phyloP scores from a whole-genome alignment of 2,797 vertebrate genomes.

The Anisognathus igniventris region DNA sequence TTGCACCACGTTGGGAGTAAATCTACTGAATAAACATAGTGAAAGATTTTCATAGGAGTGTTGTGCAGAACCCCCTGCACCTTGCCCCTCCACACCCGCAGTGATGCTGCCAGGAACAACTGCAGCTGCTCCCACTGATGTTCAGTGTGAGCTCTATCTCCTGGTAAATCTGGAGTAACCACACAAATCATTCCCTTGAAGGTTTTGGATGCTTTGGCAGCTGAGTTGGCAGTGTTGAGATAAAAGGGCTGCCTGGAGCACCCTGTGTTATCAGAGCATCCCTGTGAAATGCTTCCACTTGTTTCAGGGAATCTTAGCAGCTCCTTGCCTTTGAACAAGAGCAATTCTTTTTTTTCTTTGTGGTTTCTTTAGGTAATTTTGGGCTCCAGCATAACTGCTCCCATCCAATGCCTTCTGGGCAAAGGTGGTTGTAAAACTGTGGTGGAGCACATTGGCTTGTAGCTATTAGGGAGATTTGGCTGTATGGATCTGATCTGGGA shows the following conservation, averaged over 20 bases:
- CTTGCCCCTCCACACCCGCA: not conserved
- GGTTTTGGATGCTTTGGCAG: not conserved
- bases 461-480: not conserved
- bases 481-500: not conserved
- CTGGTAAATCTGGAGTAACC: not conserved
- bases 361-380: conserved; percentile 18
- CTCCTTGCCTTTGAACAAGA: conserved; percentile 24
- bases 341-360: not conserved
- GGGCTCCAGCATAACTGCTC: not conserved
- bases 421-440: not conserved
- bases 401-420: not conserved
- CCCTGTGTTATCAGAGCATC: not conserved
- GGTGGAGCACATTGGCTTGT: not conserved
- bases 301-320: conserved; percentile 13
- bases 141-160: not conserved
- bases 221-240: not conserved
- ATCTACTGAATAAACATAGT: not conserved
- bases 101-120: not conserved
- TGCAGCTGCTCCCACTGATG: not conserved
- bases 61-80: not conserved
- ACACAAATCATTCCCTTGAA: not conserved
- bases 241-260: conserved; percentile 55
- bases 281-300: conserved; percentile 31
- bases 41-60: not conserved
- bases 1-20: not conserved